A percentile compares a stretch with the other conserved stretches of the same genome.
Conservation (phyloP, 2,888 invertebrate species). For the Epirrita christyi region DNA sequence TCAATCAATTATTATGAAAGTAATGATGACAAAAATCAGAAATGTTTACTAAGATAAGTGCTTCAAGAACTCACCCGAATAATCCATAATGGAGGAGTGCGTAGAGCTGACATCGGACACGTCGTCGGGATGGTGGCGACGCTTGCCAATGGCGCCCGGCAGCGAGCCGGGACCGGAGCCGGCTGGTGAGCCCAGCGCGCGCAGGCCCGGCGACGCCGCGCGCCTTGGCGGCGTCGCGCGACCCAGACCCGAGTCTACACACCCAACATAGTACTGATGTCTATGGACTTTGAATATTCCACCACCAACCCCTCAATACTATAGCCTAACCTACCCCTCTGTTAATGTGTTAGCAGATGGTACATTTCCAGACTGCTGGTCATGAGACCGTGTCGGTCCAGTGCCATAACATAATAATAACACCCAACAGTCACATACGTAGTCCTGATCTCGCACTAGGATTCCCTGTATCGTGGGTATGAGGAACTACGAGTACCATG, state of each 20-base stretch:
- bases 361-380: too few species aligned
- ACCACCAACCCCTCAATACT: not conserved
- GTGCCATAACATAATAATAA: too few species aligned
- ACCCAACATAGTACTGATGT: conserved; percentile 7
- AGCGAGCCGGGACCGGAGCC: conserved; percentile 87
- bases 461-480: too few species aligned
- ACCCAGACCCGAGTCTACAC: conserved; percentile 94
- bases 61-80: conserved; percentile 86
- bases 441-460: too few species aligned
- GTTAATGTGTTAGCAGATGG: too few species aligned
- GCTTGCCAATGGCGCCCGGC: conserved; percentile 94
- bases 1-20: not conserved
- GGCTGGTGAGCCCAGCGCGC: conserved; percentile 91
- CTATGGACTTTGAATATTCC: not conserved
- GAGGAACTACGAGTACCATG: too few species aligned
- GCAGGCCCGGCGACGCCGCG: conserved; percentile 93
- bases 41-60: not conserved
- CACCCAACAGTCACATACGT: too few species aligned
- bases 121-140: conserved; percentile 89
- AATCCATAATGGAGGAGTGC: conserved; percentile 94
- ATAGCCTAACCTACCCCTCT: too few species aligned
- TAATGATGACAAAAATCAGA: not conserved
- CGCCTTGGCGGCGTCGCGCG: conserved; percentile 94
- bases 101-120: conserved; percentile 94
- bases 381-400: too few species aligned